Conservation (phyloP, 2,113 vertebrate genomes). For the Bombycilla garrulus region DNA sequence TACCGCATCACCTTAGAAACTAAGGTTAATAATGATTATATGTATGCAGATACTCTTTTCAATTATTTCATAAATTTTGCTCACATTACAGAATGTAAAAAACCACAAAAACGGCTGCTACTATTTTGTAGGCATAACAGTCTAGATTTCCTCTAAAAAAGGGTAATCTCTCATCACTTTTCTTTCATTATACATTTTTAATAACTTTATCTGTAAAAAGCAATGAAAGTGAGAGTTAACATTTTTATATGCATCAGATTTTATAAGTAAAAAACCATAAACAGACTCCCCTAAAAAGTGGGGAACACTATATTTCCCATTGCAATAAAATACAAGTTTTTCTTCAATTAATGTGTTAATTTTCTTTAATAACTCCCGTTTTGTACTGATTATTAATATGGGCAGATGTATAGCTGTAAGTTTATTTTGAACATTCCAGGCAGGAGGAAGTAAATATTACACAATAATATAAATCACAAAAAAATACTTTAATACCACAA, state of each 20-base stretch:
- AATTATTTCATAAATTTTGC: constrained; percentile 10
- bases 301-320: not conserved
- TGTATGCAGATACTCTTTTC: not conserved
- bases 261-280: not conserved
- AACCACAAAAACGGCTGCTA: not conserved
- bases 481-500: not conserved
- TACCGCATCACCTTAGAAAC: not conserved
- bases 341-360: constrained; percentile 13
- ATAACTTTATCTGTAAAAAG: constrained; percentile 16
- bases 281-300: not conserved
- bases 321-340: constrained; percentile 10
- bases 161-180: not conserved
- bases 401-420: not conserved
- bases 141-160: not conserved
- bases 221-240: constrained; percentile 6
- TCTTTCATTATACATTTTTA: not conserved
- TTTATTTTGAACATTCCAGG: constrained; percentile 10
- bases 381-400: not conserved
- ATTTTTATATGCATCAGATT: constrained; percentile 6
- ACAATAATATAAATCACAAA: not conserved
- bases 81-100: not conserved
- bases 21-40: not conserved
- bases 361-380: constrained; percentile 32
- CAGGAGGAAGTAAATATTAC: not conserved
- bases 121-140: not conserved